phyloP scores from a whole-genome alignment of 1,140 invertebrate species.

The Heterodera carotae region DNA sequence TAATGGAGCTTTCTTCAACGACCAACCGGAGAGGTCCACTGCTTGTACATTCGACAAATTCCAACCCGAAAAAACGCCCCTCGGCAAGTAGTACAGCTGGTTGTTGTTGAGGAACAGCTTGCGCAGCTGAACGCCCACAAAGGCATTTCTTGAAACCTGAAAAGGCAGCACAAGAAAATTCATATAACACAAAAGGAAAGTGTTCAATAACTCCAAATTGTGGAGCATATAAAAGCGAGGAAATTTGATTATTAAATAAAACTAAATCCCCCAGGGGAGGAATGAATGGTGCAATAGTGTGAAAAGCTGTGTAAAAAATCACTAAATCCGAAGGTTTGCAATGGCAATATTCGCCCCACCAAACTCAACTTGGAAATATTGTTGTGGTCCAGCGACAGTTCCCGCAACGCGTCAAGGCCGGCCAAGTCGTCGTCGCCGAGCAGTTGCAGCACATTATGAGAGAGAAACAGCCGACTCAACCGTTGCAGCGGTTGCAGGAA shows the following conservation, averaged over 20 bases:
- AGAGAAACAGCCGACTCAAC: conserved; percentile 47
- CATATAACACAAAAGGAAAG: too few relatives aligned
- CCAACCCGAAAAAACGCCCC: conserved; percentile 52
- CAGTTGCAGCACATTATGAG: conserved; percentile 43
- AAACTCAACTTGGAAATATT: conserved; percentile 37
- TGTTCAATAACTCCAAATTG: too few relatives aligned
- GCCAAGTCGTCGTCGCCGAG: conserved; percentile 55
- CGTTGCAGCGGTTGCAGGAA: conserved; percentile 47
- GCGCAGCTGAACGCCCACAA: conserved; percentile 47
- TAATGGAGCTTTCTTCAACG: conserved; percentile 14
- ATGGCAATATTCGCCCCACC: too few relatives aligned
- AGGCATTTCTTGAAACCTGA: conserved; percentile 50
- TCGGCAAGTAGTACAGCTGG: conserved; percentile 52
- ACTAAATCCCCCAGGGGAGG: too few relatives aligned
- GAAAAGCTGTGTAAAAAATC: too few relatives aligned
- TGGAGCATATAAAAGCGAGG: too few relatives aligned
- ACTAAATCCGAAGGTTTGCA: too few relatives aligned
- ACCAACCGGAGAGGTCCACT: conserved; percentile 53
- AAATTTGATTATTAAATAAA: too few relatives aligned
- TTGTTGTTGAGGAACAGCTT: conserved; percentile 58
- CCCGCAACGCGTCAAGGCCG: conserved; percentile 42
- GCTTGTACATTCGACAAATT: conserved; percentile 43
- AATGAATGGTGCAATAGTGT: too few relatives aligned
- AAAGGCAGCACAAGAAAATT: conserved; percentile 18
- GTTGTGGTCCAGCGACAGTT: conserved; percentile 53